Evolutionary conservation across 2,113 vertebrate genomes (phyloP).

Genomic region (Kryptolebias marmoratus): DNA sequence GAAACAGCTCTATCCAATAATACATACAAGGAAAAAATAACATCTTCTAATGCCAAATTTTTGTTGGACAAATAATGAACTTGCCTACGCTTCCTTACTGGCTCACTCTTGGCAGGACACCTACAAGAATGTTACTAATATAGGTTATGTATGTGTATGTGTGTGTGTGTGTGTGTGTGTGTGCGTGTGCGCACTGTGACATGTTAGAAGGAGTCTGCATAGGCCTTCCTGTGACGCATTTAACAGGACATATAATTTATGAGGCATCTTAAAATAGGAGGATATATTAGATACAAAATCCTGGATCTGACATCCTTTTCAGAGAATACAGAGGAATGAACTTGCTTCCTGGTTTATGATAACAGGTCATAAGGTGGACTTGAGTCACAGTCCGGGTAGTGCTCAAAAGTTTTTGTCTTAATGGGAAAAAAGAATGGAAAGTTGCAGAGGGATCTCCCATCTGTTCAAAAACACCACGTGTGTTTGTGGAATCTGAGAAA

Average conservation of each 20-base stretch:
- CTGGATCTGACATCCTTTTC: background rate
- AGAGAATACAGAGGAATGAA: constrained; percentile 3
- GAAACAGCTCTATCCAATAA: background rate
- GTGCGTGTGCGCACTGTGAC: constrained; percentile 48
- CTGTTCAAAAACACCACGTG: no score
- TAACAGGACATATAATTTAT: constrained; percentile 60
- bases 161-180: constrained; percentile 26
- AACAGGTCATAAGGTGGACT: constrained; percentile 11
- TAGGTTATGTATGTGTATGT: constrained; percentile 45
- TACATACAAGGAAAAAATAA: background rate
- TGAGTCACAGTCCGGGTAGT: background rate
- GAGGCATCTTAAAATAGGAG: constrained; percentile 57
- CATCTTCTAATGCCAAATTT: background rate
- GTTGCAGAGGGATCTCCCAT: no score
- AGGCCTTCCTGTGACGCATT: constrained; percentile 67
- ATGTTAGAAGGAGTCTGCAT: constrained; percentile 27
- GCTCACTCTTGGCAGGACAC: constrained; percentile 56
- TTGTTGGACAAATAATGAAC: background rate
- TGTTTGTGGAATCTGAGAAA: no score
- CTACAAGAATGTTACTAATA: constrained; percentile 60
- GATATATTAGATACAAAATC: constrained; percentile 9
- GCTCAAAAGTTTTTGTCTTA: no score
- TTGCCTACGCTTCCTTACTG: constrained; percentile 41
- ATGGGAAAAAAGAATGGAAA: background rate
- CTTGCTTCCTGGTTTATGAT: background rate